A percentile compares a stretch with the other conserved stretches of the same genome.
These are phyloP conservation scores for Panthera uncia DNA, from an alignment of 2,113 vertebrate species.

Conservation along the genomic window DNA sequence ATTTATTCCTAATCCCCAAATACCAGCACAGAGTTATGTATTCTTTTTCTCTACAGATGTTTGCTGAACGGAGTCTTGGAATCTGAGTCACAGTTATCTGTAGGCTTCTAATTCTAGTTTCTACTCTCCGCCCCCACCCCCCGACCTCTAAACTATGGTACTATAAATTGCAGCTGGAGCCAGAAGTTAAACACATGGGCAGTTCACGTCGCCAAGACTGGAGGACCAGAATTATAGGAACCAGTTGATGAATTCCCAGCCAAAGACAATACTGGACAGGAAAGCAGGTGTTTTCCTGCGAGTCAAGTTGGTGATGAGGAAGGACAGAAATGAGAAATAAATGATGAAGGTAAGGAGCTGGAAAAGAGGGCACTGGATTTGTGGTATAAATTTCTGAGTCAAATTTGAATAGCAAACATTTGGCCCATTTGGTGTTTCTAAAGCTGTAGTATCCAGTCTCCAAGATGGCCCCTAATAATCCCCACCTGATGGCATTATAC, in stretches of 20 bases:
- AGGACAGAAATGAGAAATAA: neutral
- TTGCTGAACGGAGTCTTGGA: slow-evolving; percentile 26
- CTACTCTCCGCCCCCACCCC: slow-evolving; percentile 2
- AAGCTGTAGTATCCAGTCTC: neutral
- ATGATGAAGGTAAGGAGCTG: neutral
- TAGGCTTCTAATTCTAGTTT: slow-evolving; percentile 59
- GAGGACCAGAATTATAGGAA: neutral
- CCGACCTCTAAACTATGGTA: slow-evolving; percentile 47
- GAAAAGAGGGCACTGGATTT: neutral
- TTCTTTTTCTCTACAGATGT: neutral
- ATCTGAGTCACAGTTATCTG: slow-evolving; percentile 37
- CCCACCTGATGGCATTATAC: neutral
- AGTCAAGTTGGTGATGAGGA: neutral
- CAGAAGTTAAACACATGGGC: slow-evolving; percentile 39
- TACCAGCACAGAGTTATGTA: neutral
- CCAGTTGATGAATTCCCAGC: neutral
- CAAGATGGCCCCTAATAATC: neutral
- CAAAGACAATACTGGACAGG: slow-evolving; percentile 40
- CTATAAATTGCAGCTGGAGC: slow-evolving; percentile 41
- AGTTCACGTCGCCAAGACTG: neutral
- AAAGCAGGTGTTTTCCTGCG: slow-evolving; percentile 28
- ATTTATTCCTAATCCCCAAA: slow-evolving; percentile 34
- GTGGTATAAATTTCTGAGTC: neutral
- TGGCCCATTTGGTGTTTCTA: neutral
- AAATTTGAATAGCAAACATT: slow-evolving; percentile 6